These are phyloP conservation scores for Pogonocherus hispidulus DNA, from an alignment of 2,888 invertebrate genomes.

Conservation along the genomic window DNA sequence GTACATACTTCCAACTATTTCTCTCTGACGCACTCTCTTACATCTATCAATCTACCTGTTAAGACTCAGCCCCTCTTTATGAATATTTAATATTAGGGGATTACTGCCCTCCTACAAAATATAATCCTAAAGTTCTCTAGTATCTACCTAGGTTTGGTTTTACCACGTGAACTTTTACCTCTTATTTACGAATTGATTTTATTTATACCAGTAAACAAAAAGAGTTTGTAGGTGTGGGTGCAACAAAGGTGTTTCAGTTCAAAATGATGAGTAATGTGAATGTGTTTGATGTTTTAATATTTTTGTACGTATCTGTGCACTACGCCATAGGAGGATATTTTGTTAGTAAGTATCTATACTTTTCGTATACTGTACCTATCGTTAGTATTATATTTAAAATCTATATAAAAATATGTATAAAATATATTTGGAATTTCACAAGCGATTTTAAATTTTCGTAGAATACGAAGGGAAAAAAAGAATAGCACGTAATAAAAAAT, in stretches of 20 bases:
- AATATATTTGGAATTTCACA: no score
- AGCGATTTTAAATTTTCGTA: no score
- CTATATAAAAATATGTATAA: no score
- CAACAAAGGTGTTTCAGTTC: not conserved
- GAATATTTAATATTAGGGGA: not conserved
- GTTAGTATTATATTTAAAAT: no score
- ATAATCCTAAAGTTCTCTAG: no score
- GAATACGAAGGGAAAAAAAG: no score
- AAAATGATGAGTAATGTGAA: not conserved
- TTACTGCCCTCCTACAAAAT: not conserved
- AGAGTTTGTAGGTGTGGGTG: not conserved
- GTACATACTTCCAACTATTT: no score
- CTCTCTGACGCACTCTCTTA: not conserved
- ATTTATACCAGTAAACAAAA: not conserved
- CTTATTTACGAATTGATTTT: not conserved
- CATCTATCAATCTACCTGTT: not conserved
- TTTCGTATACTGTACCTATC: not conserved
- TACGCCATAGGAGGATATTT: not conserved
- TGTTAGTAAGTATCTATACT: not conserved
- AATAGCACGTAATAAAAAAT: no score
- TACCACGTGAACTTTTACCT: not conserved
- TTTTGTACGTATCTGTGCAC: not conserved
- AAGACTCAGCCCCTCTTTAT: not conserved
- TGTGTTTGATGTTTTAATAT: not conserved
- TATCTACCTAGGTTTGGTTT: no score